phyloP scores from a whole-genome alignment of 2,797 vertebrate species.

The Mionectes olivaceus region DNA sequence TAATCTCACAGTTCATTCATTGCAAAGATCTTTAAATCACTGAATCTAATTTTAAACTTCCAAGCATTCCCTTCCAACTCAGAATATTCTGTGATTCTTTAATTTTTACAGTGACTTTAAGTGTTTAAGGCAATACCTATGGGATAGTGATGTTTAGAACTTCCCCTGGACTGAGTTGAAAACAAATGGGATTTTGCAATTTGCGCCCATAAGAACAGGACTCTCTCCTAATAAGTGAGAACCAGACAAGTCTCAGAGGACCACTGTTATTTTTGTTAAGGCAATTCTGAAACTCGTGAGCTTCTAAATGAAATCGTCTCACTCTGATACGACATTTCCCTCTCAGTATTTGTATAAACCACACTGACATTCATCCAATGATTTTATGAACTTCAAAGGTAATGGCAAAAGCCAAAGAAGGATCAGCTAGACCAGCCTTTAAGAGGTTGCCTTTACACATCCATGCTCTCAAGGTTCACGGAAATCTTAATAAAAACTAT shows the following conservation, averaged over 20 bases:
- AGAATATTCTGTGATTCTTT: not conserved
- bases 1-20: not conserved
- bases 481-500: not conserved
- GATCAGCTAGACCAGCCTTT: not conserved
- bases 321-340: not conserved
- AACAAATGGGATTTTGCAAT: not conserved
- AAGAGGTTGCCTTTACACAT: not conserved
- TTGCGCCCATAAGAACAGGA: not conserved
- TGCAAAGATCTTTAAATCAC: conserved; percentile 23
- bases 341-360: not conserved
- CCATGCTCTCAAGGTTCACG: not conserved
- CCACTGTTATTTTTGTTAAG: not conserved
- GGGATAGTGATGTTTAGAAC: not conserved
- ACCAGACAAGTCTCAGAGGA: not conserved
- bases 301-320: not conserved
- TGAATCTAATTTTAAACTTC: not conserved
- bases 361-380: not conserved
- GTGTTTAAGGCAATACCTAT: not conserved
- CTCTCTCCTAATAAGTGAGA: not conserved
- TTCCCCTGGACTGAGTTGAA: not conserved
- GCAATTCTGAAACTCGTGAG: not conserved
- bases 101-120: not conserved
- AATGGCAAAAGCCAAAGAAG: not conserved
- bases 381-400: not conserved
- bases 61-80: not conserved